Evolutionary conservation across 2,113 vertebrate species (phyloP), one percentile per base, ranked within the genome.

Genomic region (Heterotilapia buettikoferi): DNA sequence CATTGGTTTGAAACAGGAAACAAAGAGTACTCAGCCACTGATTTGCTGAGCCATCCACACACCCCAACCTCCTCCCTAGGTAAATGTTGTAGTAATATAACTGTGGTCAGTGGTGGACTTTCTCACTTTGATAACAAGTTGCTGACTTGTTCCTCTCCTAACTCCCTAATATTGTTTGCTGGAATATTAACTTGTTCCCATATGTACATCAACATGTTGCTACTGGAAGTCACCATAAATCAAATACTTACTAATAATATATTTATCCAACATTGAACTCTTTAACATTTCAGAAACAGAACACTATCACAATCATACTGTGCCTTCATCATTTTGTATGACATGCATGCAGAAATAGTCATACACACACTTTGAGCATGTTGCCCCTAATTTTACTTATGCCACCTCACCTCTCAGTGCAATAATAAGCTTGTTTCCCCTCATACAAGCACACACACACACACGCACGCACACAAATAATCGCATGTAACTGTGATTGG

Each of bases 401-500:
- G 14, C 83, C 68, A 33, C 87, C 80, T 84, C 63, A 84, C 59
- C 56, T 63, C 76, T 82, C 80, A 52, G 76, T 38, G 81, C 13
- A 90, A 84, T 85, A 89, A 83, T 71, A 83, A 54, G 79, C 54
- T 82, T 78, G 43, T 78, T 78, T 78, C 43, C 43, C 5, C 40
- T 84, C 50, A 83, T 19, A 87, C 83, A 59, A 71, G 73, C 81
- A 68, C 61, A 66, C 31, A 9, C 26, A 36, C 59, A 11, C 29
- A 29, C 54, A 7, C 5, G 0, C 73, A 43, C 43, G 18, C 82
- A 84, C 89, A 85, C 90, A 84, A 82, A 71, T 79, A 76, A 78
- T 53, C 56, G 66, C 86, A 38, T 82, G 12, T 86, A 76, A 80
- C 73, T 90, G 90, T 92, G 92, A 95, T 96, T 94, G 88, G 90